phyloP scores from a whole-genome alignment of 2,888 invertebrate species.

The Hecatera dysodea region DNA sequence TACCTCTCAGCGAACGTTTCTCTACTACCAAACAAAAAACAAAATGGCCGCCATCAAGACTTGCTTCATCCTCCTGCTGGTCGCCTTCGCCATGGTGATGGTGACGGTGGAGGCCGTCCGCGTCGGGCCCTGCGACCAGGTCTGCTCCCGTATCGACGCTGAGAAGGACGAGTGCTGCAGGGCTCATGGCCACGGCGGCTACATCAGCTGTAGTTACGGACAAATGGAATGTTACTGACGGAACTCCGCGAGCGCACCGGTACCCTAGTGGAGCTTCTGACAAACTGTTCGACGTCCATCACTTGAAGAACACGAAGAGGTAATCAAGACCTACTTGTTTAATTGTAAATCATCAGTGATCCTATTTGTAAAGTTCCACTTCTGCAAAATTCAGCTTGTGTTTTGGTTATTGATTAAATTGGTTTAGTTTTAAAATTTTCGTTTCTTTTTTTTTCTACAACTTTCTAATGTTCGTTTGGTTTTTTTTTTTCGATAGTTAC shows the following conservation, averaged over 20 bases:
- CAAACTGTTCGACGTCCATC: neutral
- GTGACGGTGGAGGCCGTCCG: slow-evolving; percentile 23
- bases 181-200: slow-evolving; percentile 13
- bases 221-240: neutral
- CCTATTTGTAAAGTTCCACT: neutral
- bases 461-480: neutral
- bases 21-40: neutral
- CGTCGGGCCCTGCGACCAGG: slow-evolving; percentile 34
- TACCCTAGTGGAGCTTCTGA: neutral
- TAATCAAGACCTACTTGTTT: neutral
- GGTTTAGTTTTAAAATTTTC: neutral
- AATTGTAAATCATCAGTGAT: neutral
- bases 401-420: slow-evolving; percentile 9
- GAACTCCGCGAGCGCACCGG: slow-evolving; percentile 3
- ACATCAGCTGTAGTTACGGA: fast-evolving
- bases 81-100: slow-evolving; percentile 43
- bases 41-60: slow-evolving; percentile 43
- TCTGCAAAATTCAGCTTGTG: neutral
- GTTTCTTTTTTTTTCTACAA: neutral
- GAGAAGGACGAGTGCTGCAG: neutral
- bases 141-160: neutral
- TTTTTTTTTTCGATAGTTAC: neutral
- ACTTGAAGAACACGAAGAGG: neutral
- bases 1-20: slow-evolving; percentile 2
- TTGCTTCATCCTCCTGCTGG: slow-evolving; percentile 25